Percentiles rank a stretch among this genome's conserved stretches.
These are phyloP conservation scores for Ailurus styani DNA, from an alignment of 2,113 vertebrate genomes.

Conservation along the genomic window DNA sequence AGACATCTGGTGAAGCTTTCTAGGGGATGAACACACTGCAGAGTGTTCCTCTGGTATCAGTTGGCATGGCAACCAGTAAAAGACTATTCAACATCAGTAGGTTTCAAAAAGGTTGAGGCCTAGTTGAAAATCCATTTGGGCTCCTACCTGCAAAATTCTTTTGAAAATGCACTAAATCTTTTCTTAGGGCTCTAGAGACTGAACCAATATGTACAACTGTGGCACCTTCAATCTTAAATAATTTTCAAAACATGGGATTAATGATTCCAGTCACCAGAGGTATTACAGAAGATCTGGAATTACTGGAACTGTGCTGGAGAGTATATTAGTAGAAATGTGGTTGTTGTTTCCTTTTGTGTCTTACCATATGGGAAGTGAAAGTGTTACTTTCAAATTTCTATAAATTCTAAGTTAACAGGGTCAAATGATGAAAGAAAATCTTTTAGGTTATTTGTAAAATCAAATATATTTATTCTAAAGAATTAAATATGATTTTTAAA, in stretches of 20 bases:
- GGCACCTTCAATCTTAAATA: slow-evolving; percentile 79
- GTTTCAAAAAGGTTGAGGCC: slow-evolving; percentile 95
- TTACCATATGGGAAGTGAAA: slow-evolving; percentile 7
- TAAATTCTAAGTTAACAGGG: neutral
- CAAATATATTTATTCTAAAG: neutral
- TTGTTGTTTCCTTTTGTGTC: slow-evolving; percentile 33
- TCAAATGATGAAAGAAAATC: neutral
- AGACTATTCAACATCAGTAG: slow-evolving; percentile 94
- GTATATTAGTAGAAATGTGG: slow-evolving; percentile 74
- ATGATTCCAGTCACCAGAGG: slow-evolving; percentile 79
- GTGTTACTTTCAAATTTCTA: slow-evolving; percentile 59
- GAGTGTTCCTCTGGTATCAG: slow-evolving; percentile 94
- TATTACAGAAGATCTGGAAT: slow-evolving; percentile 72
- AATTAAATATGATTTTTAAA: neutral
- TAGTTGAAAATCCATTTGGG: slow-evolving; percentile 99
- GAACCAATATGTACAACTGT: slow-evolving; percentile 76
- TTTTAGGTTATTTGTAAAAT: neutral
- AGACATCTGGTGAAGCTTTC: slow-evolving; percentile 99
- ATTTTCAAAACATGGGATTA: slow-evolving; percentile 82
- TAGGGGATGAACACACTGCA: slow-evolving; percentile 88
- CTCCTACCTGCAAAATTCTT: slow-evolving; percentile 89
- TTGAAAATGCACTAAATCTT: slow-evolving; percentile 82
- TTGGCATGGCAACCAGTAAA: slow-evolving; percentile 99
- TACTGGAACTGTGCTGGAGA: slow-evolving; percentile 68
- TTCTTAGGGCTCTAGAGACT: slow-evolving; percentile 74